Evolutionary conservation across 2,888 invertebrate genomes (phyloP).

Genomic region (Eumacrocentrus americanus): DNA sequence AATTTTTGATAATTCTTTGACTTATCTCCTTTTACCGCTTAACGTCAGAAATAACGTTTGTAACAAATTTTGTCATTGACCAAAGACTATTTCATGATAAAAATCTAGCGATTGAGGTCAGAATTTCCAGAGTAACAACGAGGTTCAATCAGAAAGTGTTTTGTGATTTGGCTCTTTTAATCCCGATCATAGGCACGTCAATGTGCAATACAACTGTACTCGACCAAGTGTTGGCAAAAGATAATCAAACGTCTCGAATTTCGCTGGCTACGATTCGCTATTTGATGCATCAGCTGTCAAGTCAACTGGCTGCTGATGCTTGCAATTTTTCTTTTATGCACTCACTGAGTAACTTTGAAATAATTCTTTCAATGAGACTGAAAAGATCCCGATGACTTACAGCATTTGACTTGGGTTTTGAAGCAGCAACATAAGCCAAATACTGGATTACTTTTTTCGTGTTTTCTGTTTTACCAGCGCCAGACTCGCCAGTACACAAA

Average conservation of each 20-base stretch:
- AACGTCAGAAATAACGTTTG: no score
- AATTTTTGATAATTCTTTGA: no score
- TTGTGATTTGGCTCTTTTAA: conserved; percentile 10
- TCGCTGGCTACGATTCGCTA: conserved; percentile 37
- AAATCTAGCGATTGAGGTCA: conserved; percentile 6
- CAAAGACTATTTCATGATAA: no score
- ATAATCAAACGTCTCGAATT: conserved; percentile 42
- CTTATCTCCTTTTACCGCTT: no score
- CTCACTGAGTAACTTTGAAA: no score
- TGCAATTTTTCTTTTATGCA: conserved; percentile 24
- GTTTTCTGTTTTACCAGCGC: conserved; percentile 99
- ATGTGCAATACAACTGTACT: no score
- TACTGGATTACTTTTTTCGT: conserved; percentile 99
- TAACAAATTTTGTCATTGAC: no score
- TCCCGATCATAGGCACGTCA: no score
- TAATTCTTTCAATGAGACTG: no score
- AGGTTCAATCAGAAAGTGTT: conserved; percentile 3
- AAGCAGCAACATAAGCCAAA: conserved; percentile 98
- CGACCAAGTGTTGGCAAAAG: conserved; percentile 18
- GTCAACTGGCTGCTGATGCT: conserved; percentile 37
- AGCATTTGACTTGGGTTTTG: conserved; percentile 91
- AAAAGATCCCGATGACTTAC: conserved; percentile 68
- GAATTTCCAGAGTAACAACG: conserved; percentile 6
- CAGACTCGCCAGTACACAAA: conserved; percentile 99
- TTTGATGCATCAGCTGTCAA: conserved; percentile 43